Percentiles rank a stretch among this genome's conserved stretches.
Conservation (phyloP, 2,113 vertebrate genomes). For the Rana temporaria region DNA sequence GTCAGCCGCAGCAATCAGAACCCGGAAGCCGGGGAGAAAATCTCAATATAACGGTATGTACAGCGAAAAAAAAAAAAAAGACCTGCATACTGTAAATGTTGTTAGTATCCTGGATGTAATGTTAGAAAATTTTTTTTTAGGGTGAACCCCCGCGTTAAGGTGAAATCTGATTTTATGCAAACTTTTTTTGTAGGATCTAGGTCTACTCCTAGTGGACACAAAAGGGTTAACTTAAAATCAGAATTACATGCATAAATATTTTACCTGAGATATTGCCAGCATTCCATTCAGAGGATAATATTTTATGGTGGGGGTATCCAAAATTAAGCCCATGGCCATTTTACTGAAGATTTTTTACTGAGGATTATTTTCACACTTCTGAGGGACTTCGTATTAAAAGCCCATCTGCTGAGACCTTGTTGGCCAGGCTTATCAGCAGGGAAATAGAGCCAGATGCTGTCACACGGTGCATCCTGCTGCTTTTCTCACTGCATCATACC, state of each 20-base stretch:
- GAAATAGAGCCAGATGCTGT: constrained; percentile 12
- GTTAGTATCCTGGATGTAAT: too few species aligned
- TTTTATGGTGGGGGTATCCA: neutral
- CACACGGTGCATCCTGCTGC: constrained; percentile 9
- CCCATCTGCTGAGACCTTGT: constrained; percentile 43
- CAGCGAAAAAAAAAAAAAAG: too few species aligned
- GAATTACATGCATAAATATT: neutral
- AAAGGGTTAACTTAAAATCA: neutral
- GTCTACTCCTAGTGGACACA: too few species aligned
- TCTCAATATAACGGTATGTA: too few species aligned
- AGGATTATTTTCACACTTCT: constrained; percentile 37
- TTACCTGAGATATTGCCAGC: neutral
- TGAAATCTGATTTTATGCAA: too few species aligned
- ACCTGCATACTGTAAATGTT: too few species aligned
- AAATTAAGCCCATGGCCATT: neutral
- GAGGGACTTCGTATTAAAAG: constrained; percentile 11
- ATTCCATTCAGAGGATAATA: neutral
- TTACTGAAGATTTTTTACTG: neutral
- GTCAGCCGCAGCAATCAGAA: too few species aligned
- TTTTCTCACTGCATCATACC: constrained; percentile 9
- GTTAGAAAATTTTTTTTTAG: too few species aligned
- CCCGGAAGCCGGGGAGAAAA: too few species aligned
- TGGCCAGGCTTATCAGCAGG: constrained; percentile 32
- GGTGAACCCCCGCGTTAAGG: too few species aligned
- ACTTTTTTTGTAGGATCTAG: too few species aligned